Base-by-base conservation (phyloP, 2,888 invertebrate species). In the Lasioglossum leucozonium region DNA sequence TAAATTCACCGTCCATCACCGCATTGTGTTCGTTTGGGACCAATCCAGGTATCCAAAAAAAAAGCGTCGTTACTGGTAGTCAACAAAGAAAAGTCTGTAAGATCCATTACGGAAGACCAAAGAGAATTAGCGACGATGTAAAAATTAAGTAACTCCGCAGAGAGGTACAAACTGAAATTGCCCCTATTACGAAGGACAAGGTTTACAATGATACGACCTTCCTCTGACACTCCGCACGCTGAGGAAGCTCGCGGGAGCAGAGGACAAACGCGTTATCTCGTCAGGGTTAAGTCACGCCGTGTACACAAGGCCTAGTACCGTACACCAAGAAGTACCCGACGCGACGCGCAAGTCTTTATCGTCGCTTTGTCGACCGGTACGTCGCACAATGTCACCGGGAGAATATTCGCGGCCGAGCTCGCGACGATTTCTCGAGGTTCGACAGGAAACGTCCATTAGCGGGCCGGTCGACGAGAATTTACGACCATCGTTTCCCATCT, bases 401-500 rank as follows among this genome's bases (percentile, higher is more conserved):
- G 62, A 65, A 79, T 81, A 77, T 84, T 87, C 89, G 87, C 87
- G 84, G 79, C 69, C 67, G 81, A 34, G 40, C 30, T 73, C 84
- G 82, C 78, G 81, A 82, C 86, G 82, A 89, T 89, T 85, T 74
- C 77, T 82, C 79, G 40, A 84, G 78, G 75, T 89, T 91, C 90
- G 91, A 92, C 92, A 92, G 91, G 83, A 88, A 92, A 92, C 81
- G 88, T 92, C 92, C 93, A 93, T 93, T 92, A 93, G 91, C 84
- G 81, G 76, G 77, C 77, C 65, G 58, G n/a, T 62, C 75, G 71
- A 58, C 44, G 75, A 76, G 72, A 76, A 89, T 90, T 90, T 91
- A 90, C 79, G 87, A 82, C 72, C 71, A 67, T 74, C 72, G 74
- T 84, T 84, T 79, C 44, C 65, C 62, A 72, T 81, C 62, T 67